These are phyloP conservation scores for Cephus nigrinus DNA, from an alignment of 2,888 invertebrate species.

Conservation along the genomic window DNA sequence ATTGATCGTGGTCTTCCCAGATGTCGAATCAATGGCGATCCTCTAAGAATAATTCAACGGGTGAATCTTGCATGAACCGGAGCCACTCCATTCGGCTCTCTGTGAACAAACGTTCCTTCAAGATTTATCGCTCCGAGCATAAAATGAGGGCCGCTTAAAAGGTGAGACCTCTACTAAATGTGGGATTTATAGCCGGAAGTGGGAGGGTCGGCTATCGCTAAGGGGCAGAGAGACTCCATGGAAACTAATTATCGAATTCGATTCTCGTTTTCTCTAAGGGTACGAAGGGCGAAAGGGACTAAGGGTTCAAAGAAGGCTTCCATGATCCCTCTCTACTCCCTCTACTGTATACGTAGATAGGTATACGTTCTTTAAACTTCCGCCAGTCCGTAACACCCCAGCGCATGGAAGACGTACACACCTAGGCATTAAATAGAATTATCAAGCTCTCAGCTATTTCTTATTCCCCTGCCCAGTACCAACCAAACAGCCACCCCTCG, in stretches of 20 bases:
- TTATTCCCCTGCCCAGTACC: background rate
- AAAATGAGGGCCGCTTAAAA: conserved; percentile 22
- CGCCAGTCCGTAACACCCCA: background rate
- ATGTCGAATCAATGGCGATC: conserved; percentile 37
- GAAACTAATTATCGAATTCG: conserved; percentile 15
- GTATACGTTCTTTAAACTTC: background rate
- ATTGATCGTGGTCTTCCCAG: conserved; percentile 20
- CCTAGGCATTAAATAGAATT: conserved; percentile 6
- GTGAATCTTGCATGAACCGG: conserved; percentile 34
- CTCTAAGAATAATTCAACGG: conserved; percentile 35
- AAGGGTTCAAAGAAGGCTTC: background rate
- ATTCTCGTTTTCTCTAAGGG: conserved; percentile 6
- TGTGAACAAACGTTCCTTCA: conserved; percentile 23
- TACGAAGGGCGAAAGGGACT: background rate
- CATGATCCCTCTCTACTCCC: background rate
- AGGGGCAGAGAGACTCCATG: background rate
- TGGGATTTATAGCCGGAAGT: conserved; percentile 23
- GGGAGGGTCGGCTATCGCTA: conserved; percentile 3
- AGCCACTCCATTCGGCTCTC: conserved; percentile 22
- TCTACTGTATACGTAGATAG: background rate
- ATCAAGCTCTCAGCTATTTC: conserved; percentile 14
- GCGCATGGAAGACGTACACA: background rate
- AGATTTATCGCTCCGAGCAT: conserved; percentile 32
- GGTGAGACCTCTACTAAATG: conserved; percentile 11
- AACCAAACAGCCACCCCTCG: conserved; percentile 7